Conservation (phyloP, 2,113 vertebrate species). For the Saiga tatarica region DNA sequence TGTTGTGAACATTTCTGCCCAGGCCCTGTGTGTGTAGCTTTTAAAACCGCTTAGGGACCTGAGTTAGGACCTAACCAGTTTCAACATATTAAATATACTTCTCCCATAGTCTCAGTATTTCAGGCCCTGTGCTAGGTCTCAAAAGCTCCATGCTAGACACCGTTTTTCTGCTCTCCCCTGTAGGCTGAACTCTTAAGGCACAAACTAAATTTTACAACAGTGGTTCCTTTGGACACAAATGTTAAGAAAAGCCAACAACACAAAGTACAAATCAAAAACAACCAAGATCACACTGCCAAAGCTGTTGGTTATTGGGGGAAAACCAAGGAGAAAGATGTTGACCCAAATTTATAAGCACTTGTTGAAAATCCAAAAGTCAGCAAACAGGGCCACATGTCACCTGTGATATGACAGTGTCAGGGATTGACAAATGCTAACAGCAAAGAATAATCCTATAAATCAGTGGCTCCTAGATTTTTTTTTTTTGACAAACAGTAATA, state of each 20-base stretch:
- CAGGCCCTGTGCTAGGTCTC: neutral
- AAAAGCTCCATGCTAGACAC: neutral
- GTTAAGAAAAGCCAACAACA: conserved; percentile 7
- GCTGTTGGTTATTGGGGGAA: neutral
- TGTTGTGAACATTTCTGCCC: neutral
- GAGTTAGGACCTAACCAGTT: neutral
- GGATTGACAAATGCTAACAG: neutral
- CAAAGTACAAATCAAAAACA: neutral
- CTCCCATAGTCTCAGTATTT: neutral
- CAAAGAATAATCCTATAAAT: neutral
- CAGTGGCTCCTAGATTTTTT: neutral
- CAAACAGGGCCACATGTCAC: neutral
- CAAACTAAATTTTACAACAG: neutral
- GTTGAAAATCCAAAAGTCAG: neutral
- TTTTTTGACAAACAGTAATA: neutral
- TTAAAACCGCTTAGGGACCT: neutral
- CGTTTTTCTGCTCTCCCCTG: neutral
- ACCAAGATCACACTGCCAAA: neutral
- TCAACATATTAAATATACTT: neutral
- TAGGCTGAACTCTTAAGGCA: neutral
- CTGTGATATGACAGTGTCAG: neutral
- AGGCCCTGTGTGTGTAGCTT: neutral
- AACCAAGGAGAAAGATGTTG: neutral
- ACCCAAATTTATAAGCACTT: neutral
- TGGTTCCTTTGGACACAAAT: neutral